Evolutionary conservation across 2,113 vertebrate genomes (phyloP).

Genomic region (Cryptomyrus ogoouensis): DNA sequence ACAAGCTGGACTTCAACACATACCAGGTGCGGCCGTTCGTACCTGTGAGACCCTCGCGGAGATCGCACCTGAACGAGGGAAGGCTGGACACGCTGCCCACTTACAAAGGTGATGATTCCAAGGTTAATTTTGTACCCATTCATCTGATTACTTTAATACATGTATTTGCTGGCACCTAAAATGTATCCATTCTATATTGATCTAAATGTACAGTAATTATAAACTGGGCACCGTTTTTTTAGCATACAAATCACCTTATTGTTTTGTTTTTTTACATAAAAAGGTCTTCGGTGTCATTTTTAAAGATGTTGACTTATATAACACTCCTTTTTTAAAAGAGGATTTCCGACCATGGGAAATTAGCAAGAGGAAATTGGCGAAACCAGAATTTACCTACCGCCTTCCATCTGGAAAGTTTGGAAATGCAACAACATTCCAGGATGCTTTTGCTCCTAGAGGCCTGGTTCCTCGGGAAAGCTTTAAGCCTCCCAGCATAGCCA

Average conservation of each 20-base stretch:
- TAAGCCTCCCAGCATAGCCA: slow-evolving; percentile 51
- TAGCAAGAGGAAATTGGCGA: slow-evolving; percentile 55
- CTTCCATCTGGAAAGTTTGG: slow-evolving; percentile 65
- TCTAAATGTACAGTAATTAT: not conserved
- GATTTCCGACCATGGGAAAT: slow-evolving; percentile 66
- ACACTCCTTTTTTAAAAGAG: slow-evolving; percentile 55
- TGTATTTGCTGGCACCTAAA: not conserved
- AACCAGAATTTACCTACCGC: slow-evolving; percentile 52
- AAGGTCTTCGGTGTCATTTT: not conserved
- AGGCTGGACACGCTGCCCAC: slow-evolving; percentile 73
- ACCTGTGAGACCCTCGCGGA: slow-evolving; percentile 55
- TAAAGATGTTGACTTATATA: not conserved
- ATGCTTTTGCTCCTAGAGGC: slow-evolving; percentile 59
- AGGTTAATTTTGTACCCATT: not conserved
- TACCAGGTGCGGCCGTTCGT: slow-evolving; percentile 58
- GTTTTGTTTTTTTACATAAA: not conserved
- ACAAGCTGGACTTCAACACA: slow-evolving; percentile 64
- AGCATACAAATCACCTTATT: no score
- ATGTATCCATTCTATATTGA: not conserved
- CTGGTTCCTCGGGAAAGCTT: slow-evolving; percentile 49
- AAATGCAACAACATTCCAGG: slow-evolving; percentile 72
- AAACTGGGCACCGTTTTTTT: not conserved
- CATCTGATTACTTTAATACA: not conserved
- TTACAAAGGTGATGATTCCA: slow-evolving; percentile 64
- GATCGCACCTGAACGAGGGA: slow-evolving; percentile 37